Percentiles rank a stretch among this genome's conserved stretches.
Evolutionary conservation across 53 echinoderm and acorn worm species (phyloP).

Genomic region (Luidia sarsii): DNA sequence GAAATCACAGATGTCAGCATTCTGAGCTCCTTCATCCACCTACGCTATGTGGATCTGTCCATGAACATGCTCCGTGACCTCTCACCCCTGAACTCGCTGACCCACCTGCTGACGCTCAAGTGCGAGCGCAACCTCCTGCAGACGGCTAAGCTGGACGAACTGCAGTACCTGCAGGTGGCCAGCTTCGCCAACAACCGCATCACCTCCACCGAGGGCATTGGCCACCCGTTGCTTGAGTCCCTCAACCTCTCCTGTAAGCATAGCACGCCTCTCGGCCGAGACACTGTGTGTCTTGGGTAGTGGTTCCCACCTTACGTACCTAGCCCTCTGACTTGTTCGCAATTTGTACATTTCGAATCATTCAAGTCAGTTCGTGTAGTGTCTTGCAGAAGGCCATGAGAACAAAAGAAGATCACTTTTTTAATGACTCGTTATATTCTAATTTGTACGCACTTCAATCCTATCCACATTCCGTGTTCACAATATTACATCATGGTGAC

Average conservation of each 20-base stretch:
- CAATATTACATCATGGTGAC: too few relatives aligned
- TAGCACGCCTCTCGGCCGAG: too few relatives aligned
- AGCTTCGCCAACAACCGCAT: conserved; percentile 90
- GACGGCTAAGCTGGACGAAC: conserved; percentile 85
- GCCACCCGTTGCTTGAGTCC: conserved; percentile 88
- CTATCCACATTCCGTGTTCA: too few relatives aligned
- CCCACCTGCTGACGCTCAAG: conserved; percentile 86
- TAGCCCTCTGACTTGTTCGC: too few relatives aligned
- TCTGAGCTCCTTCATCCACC: conserved; percentile 86
- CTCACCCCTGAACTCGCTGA: conserved; percentile 90
- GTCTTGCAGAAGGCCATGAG: too few relatives aligned
- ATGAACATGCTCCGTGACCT: conserved; percentile 84
- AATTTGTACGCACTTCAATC: too few relatives aligned
- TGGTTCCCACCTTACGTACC: neutral
- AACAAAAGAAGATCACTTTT: too few relatives aligned
- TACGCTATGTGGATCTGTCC: conserved; percentile 91
- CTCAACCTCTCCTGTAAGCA: conserved; percentile 90
- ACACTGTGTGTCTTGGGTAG: neutral
- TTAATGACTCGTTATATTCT: too few relatives aligned
- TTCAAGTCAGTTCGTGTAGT: too few relatives aligned
- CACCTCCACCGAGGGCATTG: conserved; percentile 78
- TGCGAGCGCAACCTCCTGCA: conserved; percentile 88
- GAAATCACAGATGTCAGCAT: conserved; percentile 86
- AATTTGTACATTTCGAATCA: too few relatives aligned
- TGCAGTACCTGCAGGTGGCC: conserved; percentile 87